These are phyloP conservation scores for Aplodontia rufa DNA, from an alignment of 2,113 vertebrate genomes.

Conservation along the genomic window DNA sequence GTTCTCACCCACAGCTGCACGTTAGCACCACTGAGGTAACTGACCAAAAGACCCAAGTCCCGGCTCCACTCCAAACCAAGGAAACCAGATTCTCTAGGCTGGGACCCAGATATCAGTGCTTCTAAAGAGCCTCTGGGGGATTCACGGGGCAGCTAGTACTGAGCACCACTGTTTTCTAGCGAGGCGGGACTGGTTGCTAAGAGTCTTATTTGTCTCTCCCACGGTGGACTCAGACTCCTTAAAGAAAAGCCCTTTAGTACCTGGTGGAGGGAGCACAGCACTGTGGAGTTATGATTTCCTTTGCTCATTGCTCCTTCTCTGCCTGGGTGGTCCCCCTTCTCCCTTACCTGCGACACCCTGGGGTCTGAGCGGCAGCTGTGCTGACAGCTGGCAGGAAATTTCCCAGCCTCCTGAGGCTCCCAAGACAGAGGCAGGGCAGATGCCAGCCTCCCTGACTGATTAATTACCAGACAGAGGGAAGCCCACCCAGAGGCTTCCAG, in stretches of 20 bases:
- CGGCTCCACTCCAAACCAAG: neutral
- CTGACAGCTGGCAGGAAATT: constrained; percentile 77
- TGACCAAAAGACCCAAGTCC: neutral
- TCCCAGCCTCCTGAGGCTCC: constrained; percentile 68
- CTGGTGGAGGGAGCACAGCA: neutral
- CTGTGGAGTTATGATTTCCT: neutral
- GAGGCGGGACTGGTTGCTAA: neutral
- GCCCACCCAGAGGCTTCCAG: too few relatives aligned
- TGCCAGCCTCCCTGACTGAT: neutral
- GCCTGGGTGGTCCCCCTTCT: neutral
- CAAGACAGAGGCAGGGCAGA: neutral
- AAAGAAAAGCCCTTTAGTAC: neutral
- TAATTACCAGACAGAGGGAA: neutral
- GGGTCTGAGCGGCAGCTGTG: constrained; percentile 75
- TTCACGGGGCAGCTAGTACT: neutral
- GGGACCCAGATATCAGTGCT: neutral
- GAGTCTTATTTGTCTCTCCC: neutral
- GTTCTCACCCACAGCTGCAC: neutral
- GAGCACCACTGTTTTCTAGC: neutral
- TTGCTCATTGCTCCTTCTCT: neutral
- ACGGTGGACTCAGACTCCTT: neutral
- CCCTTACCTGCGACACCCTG: constrained; percentile 50
- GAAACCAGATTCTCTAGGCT: neutral
- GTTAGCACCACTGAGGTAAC: neutral
- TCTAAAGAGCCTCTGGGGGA: neutral